These are phyloP conservation scores for Neoseiulus cucumeris DNA, from an alignment of 1,140 invertebrate genomes.

Conservation along the genomic window DNA sequence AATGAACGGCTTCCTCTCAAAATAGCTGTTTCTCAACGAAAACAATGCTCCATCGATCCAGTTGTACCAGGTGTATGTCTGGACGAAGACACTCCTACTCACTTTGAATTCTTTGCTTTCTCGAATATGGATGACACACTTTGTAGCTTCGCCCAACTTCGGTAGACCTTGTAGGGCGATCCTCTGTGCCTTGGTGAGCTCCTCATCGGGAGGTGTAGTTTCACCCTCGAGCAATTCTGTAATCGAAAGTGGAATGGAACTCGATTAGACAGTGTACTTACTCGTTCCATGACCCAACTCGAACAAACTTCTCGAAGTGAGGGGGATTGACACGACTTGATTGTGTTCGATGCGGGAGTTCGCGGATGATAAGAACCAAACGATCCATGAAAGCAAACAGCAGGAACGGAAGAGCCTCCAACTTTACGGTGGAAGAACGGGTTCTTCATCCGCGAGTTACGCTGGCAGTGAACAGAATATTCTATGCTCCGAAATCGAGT, in stretches of 20 bases:
- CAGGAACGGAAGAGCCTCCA: too few species aligned
- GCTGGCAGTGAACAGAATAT: too few species aligned
- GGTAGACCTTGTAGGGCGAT: conserved; percentile 77
- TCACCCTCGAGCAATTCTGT: conserved; percentile 17
- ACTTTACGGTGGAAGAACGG: too few species aligned
- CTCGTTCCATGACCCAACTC: too few species aligned
- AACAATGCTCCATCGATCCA: not conserved
- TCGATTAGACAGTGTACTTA: not conserved
- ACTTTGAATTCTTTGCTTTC: conserved; percentile 98
- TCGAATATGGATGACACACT: conserved; percentile 68
- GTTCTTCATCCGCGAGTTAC: too few species aligned
- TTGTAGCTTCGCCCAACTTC: conserved; percentile 57
- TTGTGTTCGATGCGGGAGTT: too few species aligned
- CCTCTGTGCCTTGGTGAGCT: conserved; percentile 47
- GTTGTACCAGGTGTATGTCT: not conserved
- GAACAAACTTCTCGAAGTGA: too few species aligned
- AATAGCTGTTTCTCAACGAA: not conserved
- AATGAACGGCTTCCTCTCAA: not conserved
- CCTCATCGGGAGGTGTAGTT: conserved; percentile 21
- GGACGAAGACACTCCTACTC: conserved; percentile 15
- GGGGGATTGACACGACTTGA: too few species aligned
- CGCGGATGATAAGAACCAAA: too few species aligned
- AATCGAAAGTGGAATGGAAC: not conserved
- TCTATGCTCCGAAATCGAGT: too few species aligned
- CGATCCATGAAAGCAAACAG: too few species aligned